Evolutionary conservation across 2,888 invertebrate species (phyloP), one percentile per base, ranked within the genome.

Genomic region (Phyllotreta cruciferae): DNA sequence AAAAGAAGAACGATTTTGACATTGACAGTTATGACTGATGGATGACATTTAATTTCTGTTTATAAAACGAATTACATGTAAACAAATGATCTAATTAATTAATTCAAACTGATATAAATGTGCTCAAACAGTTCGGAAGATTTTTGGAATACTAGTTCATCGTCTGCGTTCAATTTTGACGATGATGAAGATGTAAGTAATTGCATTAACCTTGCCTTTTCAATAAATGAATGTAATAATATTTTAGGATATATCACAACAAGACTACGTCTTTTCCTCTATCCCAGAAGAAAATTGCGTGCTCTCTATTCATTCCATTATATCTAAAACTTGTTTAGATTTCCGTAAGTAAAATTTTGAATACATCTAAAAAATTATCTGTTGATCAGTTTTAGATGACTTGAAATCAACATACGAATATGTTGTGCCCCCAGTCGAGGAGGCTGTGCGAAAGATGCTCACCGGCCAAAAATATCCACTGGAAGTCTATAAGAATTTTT

Each of bases 61-160:
- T n/a, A 11, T 36, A 24, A 34, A 10, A 9, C 44, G 6, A 34
- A 56, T 34, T 34, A n/a, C n/a, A 7, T 52, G 37, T 36, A 13
- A 36, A 52, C 7, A 35, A 44, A 39, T 44, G 3, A 34, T 5
- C 36, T 44, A 10, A 1, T 56, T 9, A 35, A 37, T 37, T 52
- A 52, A n/a, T 35, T 11, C 38, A 34, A 7, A 49, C 9, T 37
- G 42, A 53, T 56, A 38, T 56, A 47, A 53, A 70, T 71, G 69
- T 34, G 56, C 36, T 66, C 56, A 47, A 69, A 71, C 62, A 68
- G 34, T 47, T 87, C 88, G 54, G 90, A 90, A 64, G 90, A 89
- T 72, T 93, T 90, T 80, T 93, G 93, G 93, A 89, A 91, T 77
- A 87, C 87, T 41, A 89, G 87, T 71, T 87, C 87, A 72, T 89